These are phyloP conservation scores for Plebejus melissa DNA, from an alignment of 2,888 invertebrate genomes.

Conservation along the genomic window DNA sequence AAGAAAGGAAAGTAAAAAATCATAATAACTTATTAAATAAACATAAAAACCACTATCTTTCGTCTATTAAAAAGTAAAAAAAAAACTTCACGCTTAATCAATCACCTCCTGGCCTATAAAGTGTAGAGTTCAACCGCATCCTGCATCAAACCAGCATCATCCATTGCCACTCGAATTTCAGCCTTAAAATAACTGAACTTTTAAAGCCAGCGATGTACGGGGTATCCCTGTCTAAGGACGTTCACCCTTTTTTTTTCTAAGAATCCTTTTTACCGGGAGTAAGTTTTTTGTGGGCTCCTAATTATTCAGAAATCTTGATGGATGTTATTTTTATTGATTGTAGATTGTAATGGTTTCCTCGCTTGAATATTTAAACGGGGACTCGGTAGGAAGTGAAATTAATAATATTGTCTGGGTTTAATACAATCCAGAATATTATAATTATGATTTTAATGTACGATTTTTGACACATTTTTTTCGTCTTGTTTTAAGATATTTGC, in stretches of 20 bases:
- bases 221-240: constrained; percentile 52
- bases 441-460: too few species aligned
- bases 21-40: background rate
- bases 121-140: constrained; percentile 24
- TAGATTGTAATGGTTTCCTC: constrained; percentile 16
- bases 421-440: too few species aligned
- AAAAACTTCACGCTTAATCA: constrained; percentile 4
- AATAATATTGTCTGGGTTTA: background rate
- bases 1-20: background rate
- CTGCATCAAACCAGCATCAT: background rate
- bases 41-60: background rate
- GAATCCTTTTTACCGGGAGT: constrained; percentile 50
- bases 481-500: too few species aligned
- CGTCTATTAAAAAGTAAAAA: background rate
- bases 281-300: constrained; percentile 19
- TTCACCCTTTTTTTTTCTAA: constrained; percentile 65
- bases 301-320: constrained; percentile 34
- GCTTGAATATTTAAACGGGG: background rate
- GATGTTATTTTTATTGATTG: constrained; percentile 35
- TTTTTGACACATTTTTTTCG: too few species aligned
- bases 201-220: constrained; percentile 44
- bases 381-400: background rate
- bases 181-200: constrained; percentile 2
- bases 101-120: constrained; percentile 19
- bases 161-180: constrained; percentile 18